Base-by-base conservation (phyloP, 2,888 invertebrate species). In the Cistogaster globosa region DNA sequence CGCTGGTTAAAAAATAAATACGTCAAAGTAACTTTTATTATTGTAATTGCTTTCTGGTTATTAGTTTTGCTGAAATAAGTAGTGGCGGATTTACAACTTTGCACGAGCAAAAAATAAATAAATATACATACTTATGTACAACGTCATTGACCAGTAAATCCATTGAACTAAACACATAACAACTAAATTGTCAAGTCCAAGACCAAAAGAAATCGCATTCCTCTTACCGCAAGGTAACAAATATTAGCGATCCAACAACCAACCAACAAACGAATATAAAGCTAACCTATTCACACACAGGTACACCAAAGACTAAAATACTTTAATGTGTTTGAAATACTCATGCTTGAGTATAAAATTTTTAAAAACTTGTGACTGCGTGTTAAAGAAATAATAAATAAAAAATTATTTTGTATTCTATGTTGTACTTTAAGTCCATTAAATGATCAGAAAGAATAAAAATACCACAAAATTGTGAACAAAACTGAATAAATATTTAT, bases 181-280 rank as follows among this genome's bases (percentile, higher is more conserved):
- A 77, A 67, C 77, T 82, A 72, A 86, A 58, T 83, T 83, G 80
- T 82, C 86, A 86, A 86, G 86, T 87, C 85, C 86, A 86, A 86
- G 86, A 86, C 86, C 84, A 85, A 87, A 74, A 69, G 53, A 84
- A 87, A 87, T 86, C 84, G 82, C 85, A 86, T 83, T 84, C 85
- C 86, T 65, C 83, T 71, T 84, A 84, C 84, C 87, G 71, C 86
- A 87, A 86, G 86, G 86, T 86, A 83, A 53, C 62, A 38, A 53
- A 53, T 74, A 83, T 72, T 74, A 62, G n/a, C 76, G 74, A 79
- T 58, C 79, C 58, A 65, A 69, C 63, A 55, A 55, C 48, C 12
- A 72, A 9, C 58, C 18, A 38, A 69, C 72, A 51, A 9, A 45
- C 67, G 14, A 58, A 11, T 48, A 36, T 60, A 22, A 48, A 58